Conservation (phyloP, 1,140 invertebrate genomes). For the Cephus cinctus region DNA sequence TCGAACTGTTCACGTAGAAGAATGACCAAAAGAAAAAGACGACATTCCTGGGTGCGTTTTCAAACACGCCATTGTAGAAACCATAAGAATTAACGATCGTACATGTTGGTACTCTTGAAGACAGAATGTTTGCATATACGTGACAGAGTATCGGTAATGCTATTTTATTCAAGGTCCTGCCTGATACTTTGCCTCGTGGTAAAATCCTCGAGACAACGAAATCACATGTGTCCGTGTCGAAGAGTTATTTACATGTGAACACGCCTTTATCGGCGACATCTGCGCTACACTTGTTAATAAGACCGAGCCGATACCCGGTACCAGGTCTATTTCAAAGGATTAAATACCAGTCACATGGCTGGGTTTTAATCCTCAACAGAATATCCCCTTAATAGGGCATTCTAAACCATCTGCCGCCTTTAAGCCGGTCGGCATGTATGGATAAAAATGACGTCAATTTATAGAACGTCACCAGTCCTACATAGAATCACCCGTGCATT, state of each 20-base stretch:
- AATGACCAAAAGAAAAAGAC: neutral
- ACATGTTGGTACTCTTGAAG: no score
- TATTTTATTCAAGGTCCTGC: no score
- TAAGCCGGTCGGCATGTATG: neutral
- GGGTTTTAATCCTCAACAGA: constrained; percentile 6
- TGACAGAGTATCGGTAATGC: no score
- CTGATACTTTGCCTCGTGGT: no score
- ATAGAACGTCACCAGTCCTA: neutral
- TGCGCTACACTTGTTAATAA: constrained; percentile 40
- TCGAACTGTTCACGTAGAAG: no score
- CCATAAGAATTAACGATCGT: no score
- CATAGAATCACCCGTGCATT: neutral
- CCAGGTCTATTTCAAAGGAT: constrained; percentile 40
- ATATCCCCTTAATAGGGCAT: constrained; percentile 4
- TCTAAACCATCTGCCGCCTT: constrained; percentile 1
- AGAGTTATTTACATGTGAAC: constrained; percentile 37
- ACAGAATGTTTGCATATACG: no score
- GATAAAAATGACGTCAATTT: constrained; percentile 1
- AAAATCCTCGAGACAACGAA: constrained; percentile 9
- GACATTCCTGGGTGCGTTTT: no score
- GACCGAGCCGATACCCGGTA: constrained; percentile 23
- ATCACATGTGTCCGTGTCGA: constrained; percentile 15
- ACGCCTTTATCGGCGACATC: constrained; percentile 30
- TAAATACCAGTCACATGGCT: constrained; percentile 33
- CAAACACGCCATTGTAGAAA: no score